These are phyloP conservation scores for Dendronephthya gigantea DNA, from an alignment of 64 coral and sea anemone species.

Conservation along the genomic window DNA sequence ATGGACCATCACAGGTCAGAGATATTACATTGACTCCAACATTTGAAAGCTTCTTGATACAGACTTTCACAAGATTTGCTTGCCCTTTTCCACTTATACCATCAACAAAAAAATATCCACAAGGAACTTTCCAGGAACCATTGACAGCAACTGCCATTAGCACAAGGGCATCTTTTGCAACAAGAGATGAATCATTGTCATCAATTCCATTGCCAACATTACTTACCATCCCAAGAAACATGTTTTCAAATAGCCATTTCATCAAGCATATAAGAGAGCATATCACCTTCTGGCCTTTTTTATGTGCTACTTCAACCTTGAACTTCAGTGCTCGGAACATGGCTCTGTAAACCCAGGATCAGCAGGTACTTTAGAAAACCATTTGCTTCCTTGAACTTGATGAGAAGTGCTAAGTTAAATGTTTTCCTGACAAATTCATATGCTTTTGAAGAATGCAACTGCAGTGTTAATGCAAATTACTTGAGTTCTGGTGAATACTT, in stretches of 20 bases:
- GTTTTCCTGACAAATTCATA: constrained; percentile 11
- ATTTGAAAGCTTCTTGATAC: background rate
- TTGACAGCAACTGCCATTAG: constrained; percentile 8
- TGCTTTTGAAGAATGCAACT: background rate
- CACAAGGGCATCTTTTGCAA: constrained; percentile 22
- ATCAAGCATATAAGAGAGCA: background rate
- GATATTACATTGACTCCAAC: background rate
- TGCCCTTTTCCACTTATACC: constrained; percentile 1
- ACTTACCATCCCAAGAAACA: background rate
- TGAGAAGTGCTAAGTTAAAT: background rate
- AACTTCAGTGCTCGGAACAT: background rate
- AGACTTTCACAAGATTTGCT: background rate
- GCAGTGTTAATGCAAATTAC: background rate
- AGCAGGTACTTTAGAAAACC: background rate
- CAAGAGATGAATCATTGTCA: background rate
- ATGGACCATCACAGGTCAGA: background rate
- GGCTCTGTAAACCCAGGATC: background rate
- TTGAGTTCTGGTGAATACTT: background rate
- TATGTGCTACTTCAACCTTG: background rate
- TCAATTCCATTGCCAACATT: background rate
- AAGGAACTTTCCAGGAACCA: background rate
- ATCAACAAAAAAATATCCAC: constrained; percentile 26
- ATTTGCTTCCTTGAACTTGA: background rate
- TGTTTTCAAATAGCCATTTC: background rate
- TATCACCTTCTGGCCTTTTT: background rate